phyloP scores from a whole-genome alignment of 1,140 invertebrate species.

The Conopomorpha cramerella region DNA sequence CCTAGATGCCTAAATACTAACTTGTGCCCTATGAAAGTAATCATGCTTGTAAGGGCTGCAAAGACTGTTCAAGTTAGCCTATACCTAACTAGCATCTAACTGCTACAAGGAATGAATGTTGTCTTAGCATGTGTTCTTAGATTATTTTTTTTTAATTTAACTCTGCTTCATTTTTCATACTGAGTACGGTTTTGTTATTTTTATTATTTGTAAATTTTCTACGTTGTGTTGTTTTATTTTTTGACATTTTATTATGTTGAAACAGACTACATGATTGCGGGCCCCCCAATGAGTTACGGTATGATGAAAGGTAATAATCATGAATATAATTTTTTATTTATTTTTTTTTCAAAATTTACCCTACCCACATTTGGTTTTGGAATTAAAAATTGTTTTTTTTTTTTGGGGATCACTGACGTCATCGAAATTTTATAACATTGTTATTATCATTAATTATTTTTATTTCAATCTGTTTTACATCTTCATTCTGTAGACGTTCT shows the following conservation, averaged over 20 bases:
- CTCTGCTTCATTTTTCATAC: neutral
- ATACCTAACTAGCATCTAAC: neutral
- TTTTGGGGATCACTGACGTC: slow-evolving; percentile 42
- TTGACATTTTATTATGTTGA: slow-evolving; percentile 66
- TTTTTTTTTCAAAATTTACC: slow-evolving; percentile 38
- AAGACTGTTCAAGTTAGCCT: too few species aligned
- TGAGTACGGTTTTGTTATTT: neutral
- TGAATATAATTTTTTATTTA: slow-evolving; percentile 20
- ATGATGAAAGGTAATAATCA: slow-evolving; percentile 73
- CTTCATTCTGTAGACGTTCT: slow-evolving; percentile 18
- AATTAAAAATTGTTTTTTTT: slow-evolving; percentile 40
- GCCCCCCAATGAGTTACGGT: slow-evolving; percentile 75
- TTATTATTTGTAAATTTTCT: slow-evolving; percentile 26
- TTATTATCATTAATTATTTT: too few species aligned
- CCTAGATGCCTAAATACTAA: slow-evolving; percentile 30
- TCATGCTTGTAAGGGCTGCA: too few species aligned
- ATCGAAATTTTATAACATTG: too few species aligned
- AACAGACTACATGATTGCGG: slow-evolving; percentile 75
- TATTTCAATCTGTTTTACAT: slow-evolving; percentile 10
- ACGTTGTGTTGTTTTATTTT: slow-evolving; percentile 61
- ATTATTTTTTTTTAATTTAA: slow-evolving; percentile 28
- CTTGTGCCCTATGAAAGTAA: slow-evolving; percentile 34
- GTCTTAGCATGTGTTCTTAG: slow-evolving; percentile 35
- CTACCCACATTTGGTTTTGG: slow-evolving; percentile 24
- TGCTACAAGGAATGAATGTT: slow-evolving; percentile 8